Percentiles rank a stretch among this genome's conserved stretches.
phyloP scores from a whole-genome alignment of 1,140 invertebrate species.

The Drosophila grimshawi region DNA sequence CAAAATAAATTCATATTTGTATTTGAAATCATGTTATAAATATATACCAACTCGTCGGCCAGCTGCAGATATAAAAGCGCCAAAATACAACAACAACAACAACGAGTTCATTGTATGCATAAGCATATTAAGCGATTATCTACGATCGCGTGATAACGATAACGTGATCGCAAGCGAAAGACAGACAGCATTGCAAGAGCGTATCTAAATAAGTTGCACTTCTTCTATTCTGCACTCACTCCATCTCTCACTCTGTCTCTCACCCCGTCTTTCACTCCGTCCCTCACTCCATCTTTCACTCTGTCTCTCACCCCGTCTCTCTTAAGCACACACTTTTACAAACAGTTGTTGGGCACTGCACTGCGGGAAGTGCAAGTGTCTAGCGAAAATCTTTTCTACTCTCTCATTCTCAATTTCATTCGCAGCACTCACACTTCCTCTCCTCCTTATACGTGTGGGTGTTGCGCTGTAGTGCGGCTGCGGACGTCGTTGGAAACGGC shows the following conservation, averaged over 20 bases:
- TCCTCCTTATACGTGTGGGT: not conserved
- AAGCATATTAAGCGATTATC: too few species aligned
- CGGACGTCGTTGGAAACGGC: constrained; percentile 52
- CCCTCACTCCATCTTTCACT: too few species aligned
- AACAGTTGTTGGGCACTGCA: too few species aligned
- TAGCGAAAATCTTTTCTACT: not conserved
- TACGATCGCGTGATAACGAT: not conserved
- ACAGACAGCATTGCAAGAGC: not conserved
- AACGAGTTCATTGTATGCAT: not conserved
- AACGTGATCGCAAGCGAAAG: not conserved
- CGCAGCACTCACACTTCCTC: too few species aligned
- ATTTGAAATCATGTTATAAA: not conserved
- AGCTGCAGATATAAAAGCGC: not conserved
- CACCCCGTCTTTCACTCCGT: not conserved
- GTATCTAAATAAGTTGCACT: not conserved
- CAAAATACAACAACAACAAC: not conserved
- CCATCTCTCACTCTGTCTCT: not conserved
- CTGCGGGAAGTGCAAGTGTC: too few species aligned
- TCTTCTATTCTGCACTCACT: constrained; percentile 6
- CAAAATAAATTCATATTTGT: not conserved
- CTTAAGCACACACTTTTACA: too few species aligned
- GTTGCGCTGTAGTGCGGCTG: constrained; percentile 42
- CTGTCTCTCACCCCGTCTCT: too few species aligned
- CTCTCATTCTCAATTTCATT: not conserved
- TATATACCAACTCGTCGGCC: not conserved